Evolutionary conservation across 2,888 invertebrate species (phyloP).

Genomic region (Charanyca ferruginea): DNA sequence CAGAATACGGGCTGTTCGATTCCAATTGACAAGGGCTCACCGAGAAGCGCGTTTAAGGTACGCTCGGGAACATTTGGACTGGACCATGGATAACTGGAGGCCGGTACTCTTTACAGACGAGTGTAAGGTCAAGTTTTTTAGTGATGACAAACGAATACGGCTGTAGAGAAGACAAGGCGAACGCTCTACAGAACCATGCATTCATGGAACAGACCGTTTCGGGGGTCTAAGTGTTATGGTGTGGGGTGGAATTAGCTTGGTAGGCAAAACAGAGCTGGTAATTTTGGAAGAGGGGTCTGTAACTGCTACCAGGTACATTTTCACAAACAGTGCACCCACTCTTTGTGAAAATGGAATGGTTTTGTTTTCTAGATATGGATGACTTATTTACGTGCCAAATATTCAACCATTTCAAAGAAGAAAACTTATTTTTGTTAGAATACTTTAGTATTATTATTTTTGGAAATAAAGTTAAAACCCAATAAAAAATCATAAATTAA

Average conservation of each 20-base stretch:
- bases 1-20: not conserved
- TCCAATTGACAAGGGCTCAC: not conserved
- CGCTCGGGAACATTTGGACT: conserved; percentile 2
- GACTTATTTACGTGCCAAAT: too few relatives aligned
- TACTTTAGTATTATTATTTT: too few relatives aligned
- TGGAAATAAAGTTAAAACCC: too few relatives aligned
- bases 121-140: conserved; percentile 1
- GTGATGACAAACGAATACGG: not conserved
- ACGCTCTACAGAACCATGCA: not conserved
- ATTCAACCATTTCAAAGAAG: too few relatives aligned
- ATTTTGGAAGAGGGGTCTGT: too few relatives aligned
- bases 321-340: too few relatives aligned
- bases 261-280: not conserved
- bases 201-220: too few relatives aligned
- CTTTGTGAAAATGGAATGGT: not conserved
- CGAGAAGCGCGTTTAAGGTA: conserved; percentile 1
- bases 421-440: too few relatives aligned
- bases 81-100: conserved; percentile 3
- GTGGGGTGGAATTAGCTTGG: not conserved
- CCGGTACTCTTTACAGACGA: conserved; percentile 1
- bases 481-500: too few relatives aligned
- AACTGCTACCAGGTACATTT: not conserved
- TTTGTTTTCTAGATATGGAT: conserved; percentile 1
- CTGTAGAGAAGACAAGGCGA: not conserved
- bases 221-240: not conserved